Evolutionary conservation across 2,888 invertebrate genomes (phyloP).

Genomic region (Lysandra coridon): DNA sequence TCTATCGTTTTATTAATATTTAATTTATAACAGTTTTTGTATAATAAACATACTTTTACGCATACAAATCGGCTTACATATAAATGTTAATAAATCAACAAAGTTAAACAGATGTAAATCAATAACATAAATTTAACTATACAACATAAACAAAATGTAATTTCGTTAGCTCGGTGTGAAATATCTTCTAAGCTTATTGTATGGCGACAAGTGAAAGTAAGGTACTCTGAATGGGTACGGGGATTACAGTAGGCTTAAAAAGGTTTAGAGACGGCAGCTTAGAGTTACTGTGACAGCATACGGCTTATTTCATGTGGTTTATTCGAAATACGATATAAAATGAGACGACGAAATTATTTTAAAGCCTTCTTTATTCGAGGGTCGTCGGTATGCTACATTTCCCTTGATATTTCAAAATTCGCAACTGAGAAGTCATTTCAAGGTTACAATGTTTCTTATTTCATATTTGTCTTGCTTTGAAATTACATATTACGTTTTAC

Average conservation of each 20-base stretch:
- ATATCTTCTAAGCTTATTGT: conserved; percentile 28
- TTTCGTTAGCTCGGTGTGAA: conserved; percentile 23
- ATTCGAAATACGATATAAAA: conserved; percentile 45
- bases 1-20: background rate
- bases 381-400: background rate
- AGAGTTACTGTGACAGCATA: conserved; percentile 47
- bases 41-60: too few species aligned
- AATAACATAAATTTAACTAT: background rate
- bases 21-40: background rate
- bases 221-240: conserved; percentile 42
- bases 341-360: background rate
- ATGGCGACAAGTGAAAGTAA: conserved; percentile 37
- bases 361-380: conserved; percentile 1
- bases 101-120: background rate
- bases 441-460: background rate
- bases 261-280: conserved; percentile 46
- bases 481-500: background rate
- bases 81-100: background rate
- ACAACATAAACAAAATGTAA: background rate
- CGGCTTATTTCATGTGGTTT: conserved; percentile 45
- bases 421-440: background rate
- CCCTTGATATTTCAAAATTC: conserved; percentile 8
- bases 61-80: too few species aligned
- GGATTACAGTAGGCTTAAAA: conserved; percentile 49
- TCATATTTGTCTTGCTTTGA: background rate